Evolutionary conservation across 2,888 invertebrate species (phyloP).

Genomic region (Drosophila birchii): DNA sequence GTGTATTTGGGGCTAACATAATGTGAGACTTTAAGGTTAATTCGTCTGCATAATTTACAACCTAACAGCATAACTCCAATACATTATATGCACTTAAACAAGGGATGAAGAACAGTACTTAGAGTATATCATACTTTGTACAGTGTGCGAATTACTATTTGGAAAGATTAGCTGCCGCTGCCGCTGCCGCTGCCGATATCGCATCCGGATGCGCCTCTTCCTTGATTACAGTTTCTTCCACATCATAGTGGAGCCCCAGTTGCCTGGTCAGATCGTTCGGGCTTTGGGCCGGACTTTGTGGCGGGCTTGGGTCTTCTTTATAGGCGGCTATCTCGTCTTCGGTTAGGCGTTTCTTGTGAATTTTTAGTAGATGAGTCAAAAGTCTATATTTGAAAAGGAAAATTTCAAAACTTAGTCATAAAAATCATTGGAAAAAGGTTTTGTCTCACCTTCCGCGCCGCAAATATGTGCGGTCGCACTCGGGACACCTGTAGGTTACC

Average conservation of each 20-base stretch:
- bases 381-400: constrained; percentile 49
- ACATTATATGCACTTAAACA: constrained; percentile 30
- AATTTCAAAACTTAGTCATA: not conserved
- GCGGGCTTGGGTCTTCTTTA: constrained; percentile 20
- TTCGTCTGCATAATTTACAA: constrained; percentile 13
- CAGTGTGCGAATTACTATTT: constrained; percentile 30
- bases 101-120: constrained; percentile 20
- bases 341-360: constrained; percentile 61
- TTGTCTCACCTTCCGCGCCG: constrained; percentile 69
- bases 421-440: too few species aligned
- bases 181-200: not conserved
- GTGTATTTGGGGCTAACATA: constrained; percentile 3
- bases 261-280: constrained; percentile 51
- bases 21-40: constrained; percentile 2
- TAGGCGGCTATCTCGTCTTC: constrained; percentile 60
- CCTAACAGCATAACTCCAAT: constrained; percentile 20
- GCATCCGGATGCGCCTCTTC: not conserved
- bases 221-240: not conserved
- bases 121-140: constrained; percentile 27
- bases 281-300: constrained; percentile 20
- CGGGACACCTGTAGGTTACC: constrained; percentile 67
- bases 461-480: constrained; percentile 66
- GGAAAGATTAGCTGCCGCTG: constrained; percentile 14
- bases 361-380: constrained; percentile 59
- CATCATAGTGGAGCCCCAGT: constrained; percentile 36